Conservation (phyloP, 1,140 invertebrate species). For the Bradysia coprophila region DNA sequence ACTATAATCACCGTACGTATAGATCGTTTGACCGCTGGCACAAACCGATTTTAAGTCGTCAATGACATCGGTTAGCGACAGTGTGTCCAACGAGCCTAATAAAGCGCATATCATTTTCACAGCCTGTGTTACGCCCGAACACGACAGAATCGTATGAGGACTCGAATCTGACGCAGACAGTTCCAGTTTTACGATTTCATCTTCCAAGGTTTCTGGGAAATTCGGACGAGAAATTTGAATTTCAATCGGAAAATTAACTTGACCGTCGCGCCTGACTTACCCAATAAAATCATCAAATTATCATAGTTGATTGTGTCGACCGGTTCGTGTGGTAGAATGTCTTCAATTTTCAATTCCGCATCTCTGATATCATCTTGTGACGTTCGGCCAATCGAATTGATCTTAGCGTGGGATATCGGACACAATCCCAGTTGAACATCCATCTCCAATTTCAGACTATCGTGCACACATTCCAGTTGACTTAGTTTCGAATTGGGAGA, state of each 20-base stretch:
- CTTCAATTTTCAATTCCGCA: slow-evolving; percentile 44
- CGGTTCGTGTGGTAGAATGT: slow-evolving; percentile 54
- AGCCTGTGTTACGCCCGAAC: slow-evolving; percentile 54
- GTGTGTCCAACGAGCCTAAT: slow-evolving; percentile 71
- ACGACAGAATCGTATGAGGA: slow-evolving; percentile 27
- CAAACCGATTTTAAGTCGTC: slow-evolving; percentile 48
- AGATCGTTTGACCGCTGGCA: slow-evolving; percentile 16
- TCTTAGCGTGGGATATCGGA: slow-evolving; percentile 36
- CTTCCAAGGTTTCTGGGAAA: slow-evolving; percentile 62
- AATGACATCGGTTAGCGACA: slow-evolving; percentile 58
- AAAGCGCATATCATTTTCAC: slow-evolving; percentile 83
- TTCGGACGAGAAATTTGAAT: slow-evolving; percentile 9
- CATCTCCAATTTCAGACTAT: slow-evolving; percentile 83
- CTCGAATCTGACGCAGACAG: slow-evolving; percentile 35
- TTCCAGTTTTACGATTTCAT: slow-evolving; percentile 58
- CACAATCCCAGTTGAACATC: slow-evolving; percentile 67
- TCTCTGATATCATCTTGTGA: slow-evolving; percentile 58
- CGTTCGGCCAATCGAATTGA: slow-evolving; percentile 26
- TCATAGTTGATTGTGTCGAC: slow-evolving; percentile 54
- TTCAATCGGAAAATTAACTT: slow-evolving; percentile 1
- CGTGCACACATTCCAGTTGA: slow-evolving; percentile 85
- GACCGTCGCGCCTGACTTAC: slow-evolving; percentile 23
- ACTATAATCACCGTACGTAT: slow-evolving; percentile 12
- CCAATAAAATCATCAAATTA: slow-evolving; percentile 56
- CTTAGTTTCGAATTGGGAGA: slow-evolving; percentile 41